Conservation (phyloP, 2,888 invertebrate species). For the Heliconius ethilla region DNA sequence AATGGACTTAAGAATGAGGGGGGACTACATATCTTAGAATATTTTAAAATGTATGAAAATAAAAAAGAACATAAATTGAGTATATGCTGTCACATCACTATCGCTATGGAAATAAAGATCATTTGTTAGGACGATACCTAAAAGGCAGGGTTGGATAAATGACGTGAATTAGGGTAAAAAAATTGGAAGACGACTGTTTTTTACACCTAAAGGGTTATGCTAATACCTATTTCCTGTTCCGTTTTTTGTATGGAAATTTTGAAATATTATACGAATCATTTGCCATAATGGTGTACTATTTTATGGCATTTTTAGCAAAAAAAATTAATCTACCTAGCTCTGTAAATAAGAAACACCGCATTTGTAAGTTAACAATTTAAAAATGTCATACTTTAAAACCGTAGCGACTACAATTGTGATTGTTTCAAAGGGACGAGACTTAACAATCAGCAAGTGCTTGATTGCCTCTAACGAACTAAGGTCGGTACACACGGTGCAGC, state of each 20-base stretch:
- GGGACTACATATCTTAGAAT: too few species aligned
- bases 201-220: slow-evolving; percentile 30
- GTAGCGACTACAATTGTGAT: slow-evolving; percentile 26
- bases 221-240: slow-evolving; percentile 20
- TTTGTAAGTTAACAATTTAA: slow-evolving; percentile 20
- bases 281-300: neutral
- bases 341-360: neutral
- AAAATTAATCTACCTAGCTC: too few species aligned
- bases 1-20: too few species aligned
- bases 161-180: slow-evolving; percentile 38
- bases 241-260: slow-evolving; percentile 9
- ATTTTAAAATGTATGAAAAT: too few species aligned
- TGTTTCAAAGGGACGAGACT: slow-evolving; percentile 29
- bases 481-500: neutral
- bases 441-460: slow-evolving; percentile 23
- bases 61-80: neutral
- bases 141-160: slow-evolving; percentile 33
- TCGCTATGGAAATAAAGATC: slow-evolving; percentile 38
- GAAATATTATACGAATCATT: neutral
- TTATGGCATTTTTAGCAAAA: too few species aligned
- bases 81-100: slow-evolving; percentile 30
- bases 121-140: slow-evolving; percentile 32
- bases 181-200: slow-evolving; percentile 35
- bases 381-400: slow-evolving; percentile 31
- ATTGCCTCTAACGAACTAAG: slow-evolving; percentile 32